Conservation (phyloP, 2,113 vertebrate species). For the Lathamus discolor region DNA sequence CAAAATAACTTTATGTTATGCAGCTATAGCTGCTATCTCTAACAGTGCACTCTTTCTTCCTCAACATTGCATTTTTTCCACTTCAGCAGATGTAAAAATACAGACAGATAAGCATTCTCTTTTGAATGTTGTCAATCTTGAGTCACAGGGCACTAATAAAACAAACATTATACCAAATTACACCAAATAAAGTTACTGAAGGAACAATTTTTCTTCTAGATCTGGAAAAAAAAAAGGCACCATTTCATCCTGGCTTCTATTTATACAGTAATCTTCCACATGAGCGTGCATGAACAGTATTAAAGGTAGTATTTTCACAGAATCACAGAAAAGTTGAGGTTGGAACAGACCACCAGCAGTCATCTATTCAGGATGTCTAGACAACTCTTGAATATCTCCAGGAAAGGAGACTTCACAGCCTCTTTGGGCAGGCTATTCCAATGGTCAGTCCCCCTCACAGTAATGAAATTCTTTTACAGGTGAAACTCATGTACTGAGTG, state of each 20-base stretch:
- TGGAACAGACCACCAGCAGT: neutral
- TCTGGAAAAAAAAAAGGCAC: neutral
- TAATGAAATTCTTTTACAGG: neutral
- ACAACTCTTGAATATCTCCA: neutral
- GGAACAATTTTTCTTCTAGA: neutral
- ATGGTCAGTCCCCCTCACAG: neutral
- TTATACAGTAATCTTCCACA: neutral
- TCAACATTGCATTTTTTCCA: neutral
- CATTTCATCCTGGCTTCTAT: neutral
- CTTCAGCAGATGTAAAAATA: neutral
- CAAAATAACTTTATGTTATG: neutral
- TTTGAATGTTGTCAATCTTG: neutral
- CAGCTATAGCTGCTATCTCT: neutral
- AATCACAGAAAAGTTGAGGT: neutral
- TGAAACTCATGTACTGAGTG: neutral
- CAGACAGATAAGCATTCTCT: neutral
- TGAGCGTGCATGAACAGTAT: neutral
- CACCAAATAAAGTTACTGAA: neutral
- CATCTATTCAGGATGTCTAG: neutral
- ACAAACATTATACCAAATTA: neutral
- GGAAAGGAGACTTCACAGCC: neutral
- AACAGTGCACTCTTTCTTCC: neutral
- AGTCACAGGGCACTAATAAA: neutral
- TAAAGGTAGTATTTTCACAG: neutral
- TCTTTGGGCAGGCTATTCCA: neutral